Evolutionary conservation across 2,797 vertebrate species (phyloP).

Genomic region (Macrochelys suwanniensis): DNA sequence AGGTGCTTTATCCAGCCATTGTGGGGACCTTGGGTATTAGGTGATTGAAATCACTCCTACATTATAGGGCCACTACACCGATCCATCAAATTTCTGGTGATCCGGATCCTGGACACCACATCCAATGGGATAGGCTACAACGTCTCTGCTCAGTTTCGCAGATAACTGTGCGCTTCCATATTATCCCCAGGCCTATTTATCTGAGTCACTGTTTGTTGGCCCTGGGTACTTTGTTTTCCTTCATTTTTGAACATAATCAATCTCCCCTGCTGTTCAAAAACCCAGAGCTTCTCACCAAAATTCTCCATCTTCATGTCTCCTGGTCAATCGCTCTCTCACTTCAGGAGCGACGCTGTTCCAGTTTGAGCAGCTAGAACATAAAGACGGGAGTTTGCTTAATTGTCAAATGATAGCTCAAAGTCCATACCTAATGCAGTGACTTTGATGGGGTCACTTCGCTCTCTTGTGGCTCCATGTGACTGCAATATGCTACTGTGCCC

Average conservation of each 20-base stretch:
- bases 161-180: not conserved
- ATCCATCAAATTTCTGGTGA: not conserved
- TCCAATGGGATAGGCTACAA: not conserved
- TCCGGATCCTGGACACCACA: not conserved
- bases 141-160: not conserved
- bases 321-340: constrained; percentile 83
- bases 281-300: constrained; percentile 84
- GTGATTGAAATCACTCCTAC: not conserved
- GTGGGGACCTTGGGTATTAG: not conserved
- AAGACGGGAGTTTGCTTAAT: not conserved
- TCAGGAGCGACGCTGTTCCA: constrained; percentile 85
- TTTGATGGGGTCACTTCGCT: not conserved
- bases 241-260: not conserved
- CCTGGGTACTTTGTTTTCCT: not conserved
- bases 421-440: not conserved
- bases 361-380: constrained; percentile 82
- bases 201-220: not conserved
- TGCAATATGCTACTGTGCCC: not conserved
- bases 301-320: constrained; percentile 88
- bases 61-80: not conserved
- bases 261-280: not conserved
- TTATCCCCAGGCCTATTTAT: not conserved
- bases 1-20: not conserved
- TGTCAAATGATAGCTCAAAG: not conserved
- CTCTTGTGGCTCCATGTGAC: accelerated